These are phyloP conservation scores for Pseudachorutes palmiensis DNA, from an alignment of 1,140 invertebrate species.

Conservation along the genomic window DNA sequence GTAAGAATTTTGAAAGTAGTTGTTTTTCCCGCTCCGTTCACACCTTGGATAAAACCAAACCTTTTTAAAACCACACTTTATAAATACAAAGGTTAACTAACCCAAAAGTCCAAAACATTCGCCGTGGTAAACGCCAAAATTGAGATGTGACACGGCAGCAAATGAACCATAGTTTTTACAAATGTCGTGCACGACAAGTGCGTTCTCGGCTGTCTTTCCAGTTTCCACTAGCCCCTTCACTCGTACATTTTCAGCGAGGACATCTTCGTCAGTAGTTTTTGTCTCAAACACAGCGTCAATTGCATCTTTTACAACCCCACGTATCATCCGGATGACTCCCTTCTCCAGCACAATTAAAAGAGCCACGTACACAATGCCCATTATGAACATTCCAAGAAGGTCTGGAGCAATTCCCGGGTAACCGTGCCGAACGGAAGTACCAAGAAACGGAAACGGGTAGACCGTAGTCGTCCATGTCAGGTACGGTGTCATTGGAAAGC, in stretches of 20 bases:
- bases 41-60: slow-evolving; percentile 33
- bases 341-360: background rate
- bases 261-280: background rate
- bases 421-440: background rate
- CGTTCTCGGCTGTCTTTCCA: background rate
- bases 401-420: background rate
- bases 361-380: background rate
- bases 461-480: background rate
- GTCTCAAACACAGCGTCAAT: too few species aligned
- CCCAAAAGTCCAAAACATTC: background rate
- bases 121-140: background rate
- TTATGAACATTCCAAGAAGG: background rate
- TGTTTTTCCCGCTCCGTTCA: slow-evolving; percentile 43
- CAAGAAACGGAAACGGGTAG: too few species aligned
- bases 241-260: background rate
- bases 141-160: background rate
- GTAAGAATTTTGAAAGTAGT: slow-evolving; percentile 49
- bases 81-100: background rate
- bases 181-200: background rate
- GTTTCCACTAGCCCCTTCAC: background rate
- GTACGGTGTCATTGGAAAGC: background rate
- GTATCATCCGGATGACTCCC: too few species aligned
- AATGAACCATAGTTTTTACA: background rate
- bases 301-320: too few species aligned
- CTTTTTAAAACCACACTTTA: background rate